Evolutionary conservation across 2,888 invertebrate genomes (phyloP).

Genomic region (Trissonchulus latispiculum): DNA sequence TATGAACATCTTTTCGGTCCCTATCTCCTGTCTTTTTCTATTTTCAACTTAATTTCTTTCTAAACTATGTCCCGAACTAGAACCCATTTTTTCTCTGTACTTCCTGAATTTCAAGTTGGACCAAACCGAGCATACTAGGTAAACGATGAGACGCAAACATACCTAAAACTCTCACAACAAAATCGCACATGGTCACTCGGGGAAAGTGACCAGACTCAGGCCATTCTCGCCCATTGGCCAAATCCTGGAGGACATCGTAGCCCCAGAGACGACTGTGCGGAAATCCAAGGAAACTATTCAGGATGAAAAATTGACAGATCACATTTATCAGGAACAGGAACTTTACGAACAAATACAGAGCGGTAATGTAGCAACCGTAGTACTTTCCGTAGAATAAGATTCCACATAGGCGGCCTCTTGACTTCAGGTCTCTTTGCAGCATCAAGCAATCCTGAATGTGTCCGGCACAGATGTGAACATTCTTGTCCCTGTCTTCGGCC

Average conservation of each 20-base stretch:
- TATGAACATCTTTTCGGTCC: too few species aligned
- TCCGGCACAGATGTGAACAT: constrained; percentile 47
- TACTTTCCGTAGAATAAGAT: constrained; percentile 35
- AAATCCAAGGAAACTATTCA: constrained; percentile 43
- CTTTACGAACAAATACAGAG: constrained; percentile 41
- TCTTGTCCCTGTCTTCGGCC: constrained; percentile 45
- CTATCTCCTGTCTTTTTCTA: too few species aligned
- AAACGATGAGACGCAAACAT: too few species aligned
- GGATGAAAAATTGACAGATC: constrained; percentile 41
- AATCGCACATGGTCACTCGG: constrained; percentile 45
- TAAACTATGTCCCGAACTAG: too few species aligned
- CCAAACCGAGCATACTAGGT: too few species aligned
- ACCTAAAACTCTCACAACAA: constrained; percentile 46
- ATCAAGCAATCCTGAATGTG: constrained; percentile 49
- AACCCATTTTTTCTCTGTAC: too few species aligned
- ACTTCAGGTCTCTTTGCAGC: constrained; percentile 46
- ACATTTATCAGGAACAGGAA: constrained; percentile 40
- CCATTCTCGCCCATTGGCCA: constrained; percentile 40
- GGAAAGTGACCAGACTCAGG: constrained; percentile 43
- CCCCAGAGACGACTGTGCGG: constrained; percentile 44
- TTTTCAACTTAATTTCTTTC: too few species aligned
- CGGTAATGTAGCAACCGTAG: constrained; percentile 39
- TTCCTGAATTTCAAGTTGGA: too few species aligned
- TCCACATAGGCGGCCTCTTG: constrained; percentile 44
- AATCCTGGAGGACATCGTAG: constrained; percentile 39